Conservation (phyloP, 2,797 vertebrate species). For the Mycteria americana region DNA sequence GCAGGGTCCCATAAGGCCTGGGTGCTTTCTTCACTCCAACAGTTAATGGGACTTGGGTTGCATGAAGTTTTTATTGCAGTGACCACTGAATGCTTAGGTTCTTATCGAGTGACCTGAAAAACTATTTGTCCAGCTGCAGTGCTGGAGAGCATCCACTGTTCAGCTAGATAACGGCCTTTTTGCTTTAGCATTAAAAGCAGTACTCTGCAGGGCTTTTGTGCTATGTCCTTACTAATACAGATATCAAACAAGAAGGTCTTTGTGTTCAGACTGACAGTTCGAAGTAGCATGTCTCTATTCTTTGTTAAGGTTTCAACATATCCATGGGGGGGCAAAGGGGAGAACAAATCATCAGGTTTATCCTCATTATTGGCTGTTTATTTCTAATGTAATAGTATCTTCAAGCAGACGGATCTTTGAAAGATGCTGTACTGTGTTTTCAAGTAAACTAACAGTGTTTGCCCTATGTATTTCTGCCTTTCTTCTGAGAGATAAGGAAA, state of each 20-base stretch:
- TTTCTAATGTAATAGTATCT: neutral
- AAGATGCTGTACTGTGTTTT: neutral
- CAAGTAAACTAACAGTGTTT: neutral
- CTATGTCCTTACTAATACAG: neutral
- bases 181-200: neutral
- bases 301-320: neutral
- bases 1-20: neutral
- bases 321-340: neutral
- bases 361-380: neutral
- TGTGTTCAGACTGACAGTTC: neutral
- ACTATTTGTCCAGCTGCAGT: neutral
- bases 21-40: neutral
- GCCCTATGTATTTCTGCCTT: neutral
- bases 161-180: neutral
- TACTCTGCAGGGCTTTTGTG: neutral
- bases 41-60: neutral
- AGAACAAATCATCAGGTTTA: neutral
- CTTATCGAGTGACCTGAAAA: neutral
- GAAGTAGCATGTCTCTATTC: neutral
- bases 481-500: neutral
- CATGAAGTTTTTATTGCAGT: neutral
- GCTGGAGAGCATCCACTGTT: neutral
- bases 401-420: neutral
- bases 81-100: neutral
- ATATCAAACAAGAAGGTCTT: neutral